Evolutionary conservation across 2,113 vertebrate species (phyloP).

Genomic region (Neolamprologus modestus): DNA sequence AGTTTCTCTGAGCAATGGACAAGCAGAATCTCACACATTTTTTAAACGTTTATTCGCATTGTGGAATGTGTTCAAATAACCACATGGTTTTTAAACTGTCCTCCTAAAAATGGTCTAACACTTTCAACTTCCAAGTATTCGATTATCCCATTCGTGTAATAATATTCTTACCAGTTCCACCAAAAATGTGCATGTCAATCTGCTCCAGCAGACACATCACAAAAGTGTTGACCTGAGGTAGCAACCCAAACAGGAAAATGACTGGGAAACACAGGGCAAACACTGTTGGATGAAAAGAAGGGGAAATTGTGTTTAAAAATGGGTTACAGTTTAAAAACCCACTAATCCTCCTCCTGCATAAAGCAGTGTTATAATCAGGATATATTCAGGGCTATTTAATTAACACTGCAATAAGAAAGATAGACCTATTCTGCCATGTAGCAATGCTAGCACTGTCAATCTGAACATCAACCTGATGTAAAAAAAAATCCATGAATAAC

Average conservation of each 20-base stretch:
- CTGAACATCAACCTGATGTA: not conserved
- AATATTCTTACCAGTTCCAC: conserved; percentile 78
- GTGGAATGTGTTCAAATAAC: not conserved
- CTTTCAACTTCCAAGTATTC: not conserved
- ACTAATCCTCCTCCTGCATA: not conserved
- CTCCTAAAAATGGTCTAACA: not conserved
- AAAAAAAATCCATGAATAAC: not conserved
- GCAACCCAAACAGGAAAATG: conserved; percentile 85
- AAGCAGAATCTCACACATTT: not conserved
- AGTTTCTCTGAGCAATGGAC: not conserved
- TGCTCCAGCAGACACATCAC: conserved; percentile 91
- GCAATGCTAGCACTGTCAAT: not conserved
- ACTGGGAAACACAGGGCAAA: conserved; percentile 84
- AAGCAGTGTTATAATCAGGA: not conserved
- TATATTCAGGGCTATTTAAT: not conserved
- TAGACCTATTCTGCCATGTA: not conserved
- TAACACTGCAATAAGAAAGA: not conserved
- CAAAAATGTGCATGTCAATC: conserved; percentile 88
- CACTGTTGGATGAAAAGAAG: conserved; percentile 58
- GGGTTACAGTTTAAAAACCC: not conserved
- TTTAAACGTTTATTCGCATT: not conserved
- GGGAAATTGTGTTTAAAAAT: not conserved
- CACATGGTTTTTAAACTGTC: not conserved
- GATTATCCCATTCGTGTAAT: not conserved
- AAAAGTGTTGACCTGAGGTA: conserved; percentile 90